phyloP scores from a whole-genome alignment of 2,113 vertebrate species.

The Strigops habroptila region DNA sequence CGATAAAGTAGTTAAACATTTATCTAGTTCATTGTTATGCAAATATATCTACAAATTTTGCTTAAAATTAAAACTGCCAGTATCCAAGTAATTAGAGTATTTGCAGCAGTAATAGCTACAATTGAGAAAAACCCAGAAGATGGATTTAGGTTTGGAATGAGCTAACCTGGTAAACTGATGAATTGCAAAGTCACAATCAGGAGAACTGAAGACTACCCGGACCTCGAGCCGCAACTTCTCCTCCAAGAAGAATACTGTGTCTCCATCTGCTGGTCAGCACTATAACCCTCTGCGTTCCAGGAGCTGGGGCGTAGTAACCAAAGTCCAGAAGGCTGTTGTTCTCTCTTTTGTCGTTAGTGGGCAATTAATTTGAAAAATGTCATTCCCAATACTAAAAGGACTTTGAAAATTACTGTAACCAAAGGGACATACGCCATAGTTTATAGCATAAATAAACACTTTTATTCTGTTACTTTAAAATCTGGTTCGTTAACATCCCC shows the following conservation, averaged over 20 bases:
- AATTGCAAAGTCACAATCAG: background rate
- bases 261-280: conserved; percentile 76
- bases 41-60: background rate
- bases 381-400: background rate
- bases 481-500: conserved; percentile 5
- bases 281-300: conserved; percentile 27
- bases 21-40: background rate
- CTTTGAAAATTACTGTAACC: background rate
- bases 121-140: conserved; percentile 17
- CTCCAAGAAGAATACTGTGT: conserved; percentile 74
- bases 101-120: background rate
- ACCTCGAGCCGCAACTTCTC: background rate
- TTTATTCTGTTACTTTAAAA: background rate
- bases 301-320: background rate
- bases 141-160: background rate
- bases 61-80: background rate
- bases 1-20: background rate
- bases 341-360: background rate
- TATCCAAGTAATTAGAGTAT: background rate
- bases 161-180: background rate
- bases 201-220: background rate
- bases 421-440: background rate
- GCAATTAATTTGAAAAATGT: background rate
- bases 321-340: background rate
- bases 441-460: background rate